Base-by-base conservation (phyloP, 2,797 vertebrate genomes). In the Propithecus deckenii region DNA sequence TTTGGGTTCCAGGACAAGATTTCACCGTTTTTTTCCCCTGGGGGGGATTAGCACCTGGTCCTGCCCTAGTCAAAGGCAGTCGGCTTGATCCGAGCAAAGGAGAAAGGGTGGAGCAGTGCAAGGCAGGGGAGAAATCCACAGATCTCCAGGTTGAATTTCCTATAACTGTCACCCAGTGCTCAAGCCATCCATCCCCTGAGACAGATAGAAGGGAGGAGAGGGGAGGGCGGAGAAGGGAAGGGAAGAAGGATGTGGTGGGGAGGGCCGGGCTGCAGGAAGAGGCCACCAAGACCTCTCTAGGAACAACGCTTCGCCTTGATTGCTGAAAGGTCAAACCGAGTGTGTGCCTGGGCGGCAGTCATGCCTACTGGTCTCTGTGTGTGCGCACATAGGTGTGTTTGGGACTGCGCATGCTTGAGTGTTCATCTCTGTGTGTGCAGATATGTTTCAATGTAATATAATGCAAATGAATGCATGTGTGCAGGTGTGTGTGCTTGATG, bases 141-240 rank as follows among this genome's bases (percentile, higher is more conserved):
- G 23, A 35, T 43, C 50, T 91, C 41, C 57, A 75, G 8, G 17
- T 41, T 38, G 20, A 30, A 48, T 87, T 85, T 93, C 72, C 55
- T 85, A 43, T 1, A 15, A 63, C 48, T 35, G 4, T 30, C n/a
- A 23, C 30, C 41, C 20, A 7, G 15, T 2, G 0, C 1, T 8
- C 11, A 15, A 43, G 46, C 23, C 46, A 55, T 28, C 28, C 72
- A 30, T 38, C 12, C 46, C 46, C 61, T 9, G 63, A 87, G 55
- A 43, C 11, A 78, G 57, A 59, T 0, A 72, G 52, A 61, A 46
- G 20, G 18, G 10, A 46, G 35, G 43, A 25, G 4, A 48, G 23
- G 41, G 38, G 28, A 17, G 38, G 20, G 20, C 30, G n/a, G 41
- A n/a, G 30, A 17, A 50, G 41, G 41, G 32, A 32, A 59, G 32